These are phyloP conservation scores for Brachionus calyciflorus DNA, from an alignment of 1,140 invertebrate species.

Conservation along the genomic window DNA sequence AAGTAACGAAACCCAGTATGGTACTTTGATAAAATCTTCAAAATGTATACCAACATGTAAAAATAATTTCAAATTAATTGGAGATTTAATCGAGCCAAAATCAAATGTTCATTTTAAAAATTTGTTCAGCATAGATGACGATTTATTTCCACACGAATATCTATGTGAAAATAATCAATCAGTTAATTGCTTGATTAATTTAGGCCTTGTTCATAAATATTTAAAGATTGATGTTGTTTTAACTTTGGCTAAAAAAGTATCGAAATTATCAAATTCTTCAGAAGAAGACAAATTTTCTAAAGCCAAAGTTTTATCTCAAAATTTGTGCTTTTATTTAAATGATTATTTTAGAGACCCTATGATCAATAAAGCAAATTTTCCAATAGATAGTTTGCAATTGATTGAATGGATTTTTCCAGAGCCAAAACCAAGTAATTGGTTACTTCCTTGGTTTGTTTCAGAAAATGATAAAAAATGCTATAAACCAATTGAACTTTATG, in stretches of 20 bases:
- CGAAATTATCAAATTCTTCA: neutral
- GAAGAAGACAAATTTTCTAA: neutral
- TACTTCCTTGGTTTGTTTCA: too few species aligned
- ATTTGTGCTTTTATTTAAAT: neutral
- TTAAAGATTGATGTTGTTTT: neutral
- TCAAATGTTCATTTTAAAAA: neutral
- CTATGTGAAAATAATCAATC: neutral
- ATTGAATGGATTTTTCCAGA: conserved; percentile 24
- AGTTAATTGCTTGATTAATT: neutral
- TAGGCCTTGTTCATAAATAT: neutral
- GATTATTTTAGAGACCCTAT: neutral
- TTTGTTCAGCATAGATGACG: neutral
- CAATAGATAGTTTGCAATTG: neutral
- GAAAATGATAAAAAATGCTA: neutral
- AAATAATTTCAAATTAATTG: neutral
- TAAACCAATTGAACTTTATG: neutral
- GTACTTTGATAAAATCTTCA: neutral
- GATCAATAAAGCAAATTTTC: neutral
- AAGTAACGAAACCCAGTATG: neutral
- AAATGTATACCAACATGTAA: conserved; percentile 31
- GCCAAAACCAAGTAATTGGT: neutral
- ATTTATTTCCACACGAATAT: neutral
- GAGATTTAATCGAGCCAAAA: conserved; percentile 13
- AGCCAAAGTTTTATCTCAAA: neutral
- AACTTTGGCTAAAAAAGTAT: neutral